Conservation (phyloP, 2,113 vertebrate genomes). For the Dendrocopos noguchii region DNA sequence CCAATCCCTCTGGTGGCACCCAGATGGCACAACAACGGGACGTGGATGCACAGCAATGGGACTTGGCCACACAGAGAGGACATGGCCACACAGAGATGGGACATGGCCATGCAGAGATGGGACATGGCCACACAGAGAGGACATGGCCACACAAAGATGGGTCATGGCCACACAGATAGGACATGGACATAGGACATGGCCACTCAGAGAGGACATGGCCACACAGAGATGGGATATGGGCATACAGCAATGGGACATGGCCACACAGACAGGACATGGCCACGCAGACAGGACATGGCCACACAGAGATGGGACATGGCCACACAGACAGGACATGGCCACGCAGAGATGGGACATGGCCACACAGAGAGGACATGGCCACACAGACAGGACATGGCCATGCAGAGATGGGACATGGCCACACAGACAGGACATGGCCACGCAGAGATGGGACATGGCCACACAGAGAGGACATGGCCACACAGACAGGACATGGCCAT, state of each 20-base stretch:
- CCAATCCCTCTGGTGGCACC: neutral
- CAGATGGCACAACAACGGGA: neutral
- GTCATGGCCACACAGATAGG: neutral
- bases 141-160: rapidly evolving
- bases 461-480: too few relatives aligned
- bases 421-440: too few relatives aligned
- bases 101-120: too few relatives aligned
- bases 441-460: rapidly evolving
- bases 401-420: too few relatives aligned
- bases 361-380: rapidly evolving
- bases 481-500: rapidly evolving
- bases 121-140: neutral
- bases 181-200: too few relatives aligned
- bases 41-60: too few relatives aligned
- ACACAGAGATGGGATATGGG: neutral
- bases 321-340: too few relatives aligned
- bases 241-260: neutral
- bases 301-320: neutral
- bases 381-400: neutral
- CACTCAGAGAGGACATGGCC: too few relatives aligned
- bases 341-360: neutral
- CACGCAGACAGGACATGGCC: neutral
- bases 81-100: too few relatives aligned
- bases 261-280: neutral
- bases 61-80: too few relatives aligned